phyloP scores from a whole-genome alignment of 2,797 vertebrate species.

The Protonibea diacanthus region DNA sequence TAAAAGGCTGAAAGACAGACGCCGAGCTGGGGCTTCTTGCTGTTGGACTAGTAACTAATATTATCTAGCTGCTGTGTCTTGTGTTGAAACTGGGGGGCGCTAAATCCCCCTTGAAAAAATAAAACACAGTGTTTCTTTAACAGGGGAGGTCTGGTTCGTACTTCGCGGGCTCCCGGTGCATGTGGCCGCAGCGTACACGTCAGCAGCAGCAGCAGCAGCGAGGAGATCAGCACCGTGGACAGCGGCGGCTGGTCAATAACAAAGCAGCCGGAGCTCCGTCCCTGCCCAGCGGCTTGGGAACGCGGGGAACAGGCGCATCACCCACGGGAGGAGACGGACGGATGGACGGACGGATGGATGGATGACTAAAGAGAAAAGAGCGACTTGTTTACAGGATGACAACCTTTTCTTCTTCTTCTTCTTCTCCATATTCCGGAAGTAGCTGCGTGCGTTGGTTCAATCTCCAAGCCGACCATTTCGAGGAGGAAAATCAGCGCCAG shows the following conservation, averaged over 20 bases:
- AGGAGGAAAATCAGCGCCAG: constrained; percentile 75
- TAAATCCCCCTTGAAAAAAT: too few relatives aligned
- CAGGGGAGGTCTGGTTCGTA: constrained; percentile 50
- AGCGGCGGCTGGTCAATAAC: constrained; percentile 75
- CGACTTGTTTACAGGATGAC: constrained; percentile 56
- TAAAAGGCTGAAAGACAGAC: too few relatives aligned
- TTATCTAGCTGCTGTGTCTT: too few relatives aligned
- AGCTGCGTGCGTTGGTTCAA: constrained; percentile 83
- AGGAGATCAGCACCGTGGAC: constrained; percentile 85
- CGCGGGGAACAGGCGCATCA: constrained; percentile 21
- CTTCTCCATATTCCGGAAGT: constrained; percentile 82
- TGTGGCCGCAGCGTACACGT: constrained; percentile 73
- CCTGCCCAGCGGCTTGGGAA: constrained; percentile 52
- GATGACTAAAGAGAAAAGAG: constrained; percentile 5
- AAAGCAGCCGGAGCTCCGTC: constrained; percentile 57
- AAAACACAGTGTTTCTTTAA: too few relatives aligned
- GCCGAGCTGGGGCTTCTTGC: too few relatives aligned
- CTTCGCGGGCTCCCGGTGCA: constrained; percentile 73
- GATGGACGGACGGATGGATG: constrained; percentile 14
- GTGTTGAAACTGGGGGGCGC: too few relatives aligned
- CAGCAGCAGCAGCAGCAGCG: constrained; percentile 62
- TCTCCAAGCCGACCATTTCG: constrained; percentile 84
- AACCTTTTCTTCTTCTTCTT: constrained; percentile 20
- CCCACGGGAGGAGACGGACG: neutral
- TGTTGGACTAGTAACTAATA: too few relatives aligned